phyloP scores from a whole-genome alignment of 2,113 vertebrate species.

The Phalacrocorax brasilianus region DNA sequence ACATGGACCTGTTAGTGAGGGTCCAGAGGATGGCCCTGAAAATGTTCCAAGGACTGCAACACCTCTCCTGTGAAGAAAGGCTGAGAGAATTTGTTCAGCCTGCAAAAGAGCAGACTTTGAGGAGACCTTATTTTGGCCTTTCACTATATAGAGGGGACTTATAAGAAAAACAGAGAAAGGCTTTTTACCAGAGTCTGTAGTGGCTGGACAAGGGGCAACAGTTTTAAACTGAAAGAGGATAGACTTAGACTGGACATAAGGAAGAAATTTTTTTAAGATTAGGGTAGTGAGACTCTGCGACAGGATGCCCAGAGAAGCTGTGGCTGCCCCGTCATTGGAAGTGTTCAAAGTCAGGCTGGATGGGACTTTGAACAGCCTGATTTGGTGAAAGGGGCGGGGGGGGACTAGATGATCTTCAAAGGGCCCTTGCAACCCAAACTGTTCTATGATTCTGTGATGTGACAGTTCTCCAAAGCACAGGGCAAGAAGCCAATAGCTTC shows the following conservation, averaged over 20 bases:
- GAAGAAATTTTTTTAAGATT: neutral
- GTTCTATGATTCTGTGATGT: neutral
- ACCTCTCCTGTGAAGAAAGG: neutral
- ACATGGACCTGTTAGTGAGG: fast-evolving
- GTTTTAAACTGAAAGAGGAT: neutral
- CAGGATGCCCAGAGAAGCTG: neutral
- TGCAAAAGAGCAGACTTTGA: neutral
- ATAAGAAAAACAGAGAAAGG: neutral
- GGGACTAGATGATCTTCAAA: neutral
- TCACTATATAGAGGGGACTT: neutral
- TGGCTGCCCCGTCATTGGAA: neutral
- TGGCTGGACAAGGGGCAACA: neutral
- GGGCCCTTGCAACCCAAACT: neutral
- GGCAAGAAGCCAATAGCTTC: neutral
- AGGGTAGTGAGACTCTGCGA: neutral
- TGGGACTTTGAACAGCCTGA: neutral
- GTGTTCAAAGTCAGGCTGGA: neutral
- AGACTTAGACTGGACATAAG: neutral
- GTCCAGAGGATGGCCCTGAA: neutral
- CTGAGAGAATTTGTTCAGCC: neutral
- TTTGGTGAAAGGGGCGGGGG: neutral
- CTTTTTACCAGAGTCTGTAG: neutral
- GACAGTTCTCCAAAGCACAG: neutral
- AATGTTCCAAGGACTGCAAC: neutral
- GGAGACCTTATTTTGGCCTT: neutral